A percentile compares a stretch with the other conserved stretches of the same genome.
Evolutionary conservation across 1,140 invertebrate genomes (phyloP).

Genomic region (Drosophila varians): DNA sequence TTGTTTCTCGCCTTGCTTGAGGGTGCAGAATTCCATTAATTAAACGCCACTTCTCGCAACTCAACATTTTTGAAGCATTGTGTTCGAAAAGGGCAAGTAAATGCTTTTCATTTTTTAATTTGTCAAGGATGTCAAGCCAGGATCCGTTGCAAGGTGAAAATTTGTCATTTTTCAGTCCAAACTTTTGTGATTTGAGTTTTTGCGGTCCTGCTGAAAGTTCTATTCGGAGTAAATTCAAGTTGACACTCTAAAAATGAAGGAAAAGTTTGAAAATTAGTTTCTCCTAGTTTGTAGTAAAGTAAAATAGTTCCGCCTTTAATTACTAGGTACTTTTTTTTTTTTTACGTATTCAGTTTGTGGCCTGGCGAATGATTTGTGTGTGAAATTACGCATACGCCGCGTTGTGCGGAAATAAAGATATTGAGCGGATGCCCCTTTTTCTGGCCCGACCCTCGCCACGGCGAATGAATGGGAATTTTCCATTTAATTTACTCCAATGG

Average conservation of each 20-base stretch:
- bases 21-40: slow-evolving; percentile 39
- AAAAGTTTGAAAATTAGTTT: slow-evolving; percentile 68
- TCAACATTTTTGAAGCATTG: slow-evolving; percentile 9
- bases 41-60: neutral
- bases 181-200: too few species aligned
- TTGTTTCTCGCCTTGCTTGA: slow-evolving; percentile 27
- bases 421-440: neutral
- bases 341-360: slow-evolving; percentile 15
- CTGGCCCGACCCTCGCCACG: neutral
- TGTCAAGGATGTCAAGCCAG: neutral
- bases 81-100: neutral
- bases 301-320: slow-evolving; percentile 49
- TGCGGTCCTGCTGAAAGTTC: slow-evolving; percentile 3
- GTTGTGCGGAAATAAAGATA: slow-evolving; percentile 36
- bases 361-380: slow-evolving; percentile 2
- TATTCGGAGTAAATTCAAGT: slow-evolving; percentile 41
- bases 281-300: slow-evolving; percentile 22
- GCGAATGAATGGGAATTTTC: slow-evolving; percentile 64
- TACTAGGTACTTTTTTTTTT: too few species aligned
- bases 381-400: slow-evolving; percentile 19
- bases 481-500: slow-evolving; percentile 76
- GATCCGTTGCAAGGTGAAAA: neutral
- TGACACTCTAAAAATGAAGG: slow-evolving; percentile 1
- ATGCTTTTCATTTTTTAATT: neutral
- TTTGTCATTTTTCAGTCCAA: too few species aligned